A percentile compares a stretch with the other conserved stretches of the same genome.
These are phyloP conservation scores for Podarcis cretensis DNA, from an alignment of 2,113 vertebrate species.

Conservation along the genomic window DNA sequence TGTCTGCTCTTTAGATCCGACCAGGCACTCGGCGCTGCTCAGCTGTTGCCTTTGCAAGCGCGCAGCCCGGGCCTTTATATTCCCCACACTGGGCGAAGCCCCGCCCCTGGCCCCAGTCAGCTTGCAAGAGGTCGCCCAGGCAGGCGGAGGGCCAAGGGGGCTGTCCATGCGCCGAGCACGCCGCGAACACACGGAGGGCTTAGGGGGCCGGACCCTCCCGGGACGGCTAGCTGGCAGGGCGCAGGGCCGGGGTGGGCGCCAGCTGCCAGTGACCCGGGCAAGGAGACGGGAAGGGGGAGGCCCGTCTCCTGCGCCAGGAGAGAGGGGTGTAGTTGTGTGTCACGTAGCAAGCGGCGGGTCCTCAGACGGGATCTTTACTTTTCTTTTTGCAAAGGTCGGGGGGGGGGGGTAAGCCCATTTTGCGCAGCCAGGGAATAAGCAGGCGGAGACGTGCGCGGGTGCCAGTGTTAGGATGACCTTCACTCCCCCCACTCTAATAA, in stretches of 20 bases:
- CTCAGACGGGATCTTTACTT: background rate
- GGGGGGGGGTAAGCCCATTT: no score
- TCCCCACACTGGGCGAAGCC: constrained; percentile 25
- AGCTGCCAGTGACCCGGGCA: background rate
- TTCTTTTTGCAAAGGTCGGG: background rate
- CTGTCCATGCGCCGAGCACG: constrained; percentile 16
- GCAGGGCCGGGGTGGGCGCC: background rate
- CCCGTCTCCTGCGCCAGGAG: background rate
- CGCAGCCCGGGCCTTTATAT: background rate
- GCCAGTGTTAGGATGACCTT: background rate
- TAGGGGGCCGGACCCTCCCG: background rate
- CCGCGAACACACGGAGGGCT: background rate
- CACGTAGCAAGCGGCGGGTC: constrained; percentile 33
- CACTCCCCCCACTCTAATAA: background rate
- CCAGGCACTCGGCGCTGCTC: background rate
- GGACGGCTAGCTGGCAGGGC: background rate
- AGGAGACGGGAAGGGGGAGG: background rate
- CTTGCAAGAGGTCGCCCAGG: background rate
- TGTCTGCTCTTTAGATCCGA: background rate
- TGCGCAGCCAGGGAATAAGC: no score
- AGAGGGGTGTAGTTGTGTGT: background rate
- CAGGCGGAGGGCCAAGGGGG: background rate
- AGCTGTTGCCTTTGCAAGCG: background rate
- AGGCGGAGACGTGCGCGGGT: background rate
- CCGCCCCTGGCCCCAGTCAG: background rate